phyloP scores from a whole-genome alignment of 2,113 vertebrate species.

The Pleuronectes platessa region DNA sequence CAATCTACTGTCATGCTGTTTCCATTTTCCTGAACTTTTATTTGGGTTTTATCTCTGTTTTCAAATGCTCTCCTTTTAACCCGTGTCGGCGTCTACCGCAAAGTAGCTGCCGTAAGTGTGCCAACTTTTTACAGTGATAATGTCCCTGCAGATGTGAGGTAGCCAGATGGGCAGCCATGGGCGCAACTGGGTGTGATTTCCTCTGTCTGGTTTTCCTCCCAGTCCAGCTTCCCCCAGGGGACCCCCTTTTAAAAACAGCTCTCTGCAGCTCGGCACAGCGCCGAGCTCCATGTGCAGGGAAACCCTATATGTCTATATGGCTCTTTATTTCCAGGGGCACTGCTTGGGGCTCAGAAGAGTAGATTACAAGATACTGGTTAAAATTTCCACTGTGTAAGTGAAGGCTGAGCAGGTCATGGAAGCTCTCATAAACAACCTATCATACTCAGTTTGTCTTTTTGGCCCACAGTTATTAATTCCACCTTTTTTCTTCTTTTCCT shows the following conservation, averaged over 20 bases:
- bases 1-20: slow-evolving; percentile 18
- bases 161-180: slow-evolving; percentile 63
- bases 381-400: slow-evolving; percentile 50
- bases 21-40: not conserved
- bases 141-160: slow-evolving; percentile 51
- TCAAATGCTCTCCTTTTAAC: slow-evolving; percentile 49
- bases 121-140: slow-evolving; percentile 60
- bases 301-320: slow-evolving; percentile 59
- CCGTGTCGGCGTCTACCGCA: slow-evolving; percentile 47
- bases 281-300: slow-evolving; percentile 45
- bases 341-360: slow-evolving; percentile 11
- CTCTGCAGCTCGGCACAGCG: slow-evolving; percentile 42
- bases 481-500: not conserved
- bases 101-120: slow-evolving; percentile 41
- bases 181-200: slow-evolving; percentile 79
- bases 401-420: slow-evolving; percentile 33
- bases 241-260: slow-evolving; percentile 75
- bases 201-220: slow-evolving; percentile 81
- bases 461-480: slow-evolving; percentile 18
- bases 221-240: slow-evolving; percentile 79
- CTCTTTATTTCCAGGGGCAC: slow-evolving; percentile 58
- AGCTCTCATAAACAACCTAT: slow-evolving; percentile 5
- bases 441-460: slow-evolving; percentile 33
- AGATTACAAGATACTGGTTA: slow-evolving; percentile 52
- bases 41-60: slow-evolving; percentile 25